Evolutionary conservation across 1,140 invertebrate species (phyloP), one percentile per base, ranked within the genome.

Genomic region (Cherax quadricarinatus): DNA sequence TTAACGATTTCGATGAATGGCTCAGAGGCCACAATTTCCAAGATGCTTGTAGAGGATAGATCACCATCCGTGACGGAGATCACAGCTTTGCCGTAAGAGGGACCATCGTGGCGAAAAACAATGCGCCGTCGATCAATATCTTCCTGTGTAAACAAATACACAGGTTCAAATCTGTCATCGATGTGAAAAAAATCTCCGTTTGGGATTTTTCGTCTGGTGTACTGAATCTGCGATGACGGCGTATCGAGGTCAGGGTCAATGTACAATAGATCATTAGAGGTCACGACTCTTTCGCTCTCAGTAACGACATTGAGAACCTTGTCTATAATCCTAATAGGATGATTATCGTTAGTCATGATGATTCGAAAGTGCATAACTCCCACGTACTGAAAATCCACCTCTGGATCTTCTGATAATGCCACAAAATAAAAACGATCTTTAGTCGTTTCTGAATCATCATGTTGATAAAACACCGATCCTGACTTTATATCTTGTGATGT

Each of bases 271-370:
- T 98, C 97, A 41, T 96, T 95, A 4, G 96, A 96, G 0, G 97
- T 98, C 0, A 99, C 95, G 1, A 97, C 95, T 93, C 97, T 96
- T 79, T 97, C 96, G 0, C 97, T 97, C 81, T 97, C 97, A 24
- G 96, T 96, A 0, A 98, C 98, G 10, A 99, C 97, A 94, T 98
- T 96, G 92, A 99, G 98, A 3, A 98, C 96, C 93, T 96, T 97
- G 80, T 97, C 96, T 18, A 97, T 96, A 0, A 96, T 95, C 93
- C 98, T 95, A 49, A 96, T 96, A 0, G 98, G 98, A 78, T 97
- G 97, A 94, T 99, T 99, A 94, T 99, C 98, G 95, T 99, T 99
- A 92, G 97, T 97, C 94, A 99, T 95, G 24, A 96, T 95, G 51
- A 99, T 96, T 90, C 96, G 96, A 41, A 99, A 97, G 82, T 97